Evolutionary conservation across 2,888 invertebrate species (phyloP).

Genomic region (Norana najaformis): DNA sequence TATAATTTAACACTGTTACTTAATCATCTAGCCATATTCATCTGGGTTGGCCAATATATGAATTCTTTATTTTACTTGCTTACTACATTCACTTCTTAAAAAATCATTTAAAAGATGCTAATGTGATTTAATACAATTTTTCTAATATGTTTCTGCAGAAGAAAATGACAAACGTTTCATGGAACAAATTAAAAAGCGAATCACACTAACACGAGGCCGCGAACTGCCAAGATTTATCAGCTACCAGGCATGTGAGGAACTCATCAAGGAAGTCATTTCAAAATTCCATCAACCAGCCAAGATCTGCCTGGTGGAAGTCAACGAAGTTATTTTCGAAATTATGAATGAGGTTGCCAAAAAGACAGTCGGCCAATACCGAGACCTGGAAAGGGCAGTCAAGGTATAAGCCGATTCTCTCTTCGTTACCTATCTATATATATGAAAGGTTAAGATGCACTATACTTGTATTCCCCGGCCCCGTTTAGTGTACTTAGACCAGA

Average conservation of each 20-base stretch:
- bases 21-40: too few species aligned
- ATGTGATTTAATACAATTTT: background rate
- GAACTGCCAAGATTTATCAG: constrained; percentile 16
- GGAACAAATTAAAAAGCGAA: background rate
- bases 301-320: constrained; percentile 16
- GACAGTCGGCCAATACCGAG: constrained; percentile 9
- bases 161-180: background rate
- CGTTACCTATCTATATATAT: background rate
- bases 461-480: too few species aligned
- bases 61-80: too few species aligned
- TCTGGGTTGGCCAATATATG: too few species aligned
- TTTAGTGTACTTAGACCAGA: too few species aligned
- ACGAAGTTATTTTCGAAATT: background rate
- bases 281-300: background rate
- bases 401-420: background rate
- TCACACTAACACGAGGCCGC: background rate
- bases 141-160: background rate
- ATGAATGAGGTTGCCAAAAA: background rate
- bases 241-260: constrained; percentile 24
- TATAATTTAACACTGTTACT: too few species aligned
- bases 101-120: too few species aligned
- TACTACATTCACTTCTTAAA: too few species aligned
- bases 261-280: background rate
- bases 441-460: too few species aligned
- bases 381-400: constrained; percentile 10